Conservation (phyloP, 2,113 vertebrate species). For the Salvelinus sp. region DNA sequence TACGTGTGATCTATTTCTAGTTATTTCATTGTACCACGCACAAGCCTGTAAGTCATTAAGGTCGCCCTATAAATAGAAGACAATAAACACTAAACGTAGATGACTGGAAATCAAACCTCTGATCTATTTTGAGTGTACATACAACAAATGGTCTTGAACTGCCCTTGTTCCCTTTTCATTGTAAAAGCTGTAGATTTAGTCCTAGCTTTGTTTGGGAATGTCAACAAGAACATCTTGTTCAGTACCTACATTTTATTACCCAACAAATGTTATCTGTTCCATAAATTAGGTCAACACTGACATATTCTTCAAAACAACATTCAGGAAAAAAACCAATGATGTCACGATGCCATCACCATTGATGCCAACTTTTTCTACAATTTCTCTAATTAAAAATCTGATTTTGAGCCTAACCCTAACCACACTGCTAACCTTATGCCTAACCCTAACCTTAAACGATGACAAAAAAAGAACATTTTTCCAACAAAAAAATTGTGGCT, state of each 20-base stretch:
- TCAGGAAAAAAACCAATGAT: not conserved
- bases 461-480: no score
- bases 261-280: no score
- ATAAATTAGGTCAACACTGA: no score
- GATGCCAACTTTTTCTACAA: not conserved
- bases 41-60: constrained; percentile 14
- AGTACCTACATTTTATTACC: no score
- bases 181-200: not conserved
- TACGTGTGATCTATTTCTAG: not conserved
- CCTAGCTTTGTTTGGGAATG: not conserved
- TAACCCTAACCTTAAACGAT: no score
- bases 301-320: not conserved
- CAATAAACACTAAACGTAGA: constrained; percentile 13
- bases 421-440: no score
- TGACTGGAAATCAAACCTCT: constrained; percentile 16
- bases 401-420: no score
- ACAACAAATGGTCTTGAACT: not conserved
- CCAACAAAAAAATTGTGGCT: no score
- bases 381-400: no score
- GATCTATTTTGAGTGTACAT: constrained; percentile 10
- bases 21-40: not conserved
- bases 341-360: not conserved
- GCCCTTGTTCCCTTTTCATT: not conserved
- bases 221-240: not conserved
- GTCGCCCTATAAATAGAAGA: constrained; percentile 7